Conservation (phyloP, 2,888 invertebrate genomes). For the Conus canariensis region DNA sequence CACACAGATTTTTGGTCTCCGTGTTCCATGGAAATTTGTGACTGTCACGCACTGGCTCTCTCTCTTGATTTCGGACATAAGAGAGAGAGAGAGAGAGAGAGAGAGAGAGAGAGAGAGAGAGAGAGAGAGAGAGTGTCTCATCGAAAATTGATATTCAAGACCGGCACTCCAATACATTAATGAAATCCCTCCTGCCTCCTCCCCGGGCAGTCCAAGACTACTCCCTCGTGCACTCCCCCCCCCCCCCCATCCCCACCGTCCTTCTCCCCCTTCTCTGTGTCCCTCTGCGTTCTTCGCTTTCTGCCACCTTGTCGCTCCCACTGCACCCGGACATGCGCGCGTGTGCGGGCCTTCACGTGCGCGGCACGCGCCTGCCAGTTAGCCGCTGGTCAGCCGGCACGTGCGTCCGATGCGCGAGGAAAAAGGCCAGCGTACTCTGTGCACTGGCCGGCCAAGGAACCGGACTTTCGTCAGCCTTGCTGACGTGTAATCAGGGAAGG, state of each 20-base stretch:
- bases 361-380: slow-evolving; percentile 5
- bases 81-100: neutral
- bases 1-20: too few species aligned
- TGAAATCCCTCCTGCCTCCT: neutral
- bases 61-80: too few species aligned
- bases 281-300: neutral
- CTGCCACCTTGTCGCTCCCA: neutral
- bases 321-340: slow-evolving; percentile 12
- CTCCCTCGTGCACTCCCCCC: neutral
- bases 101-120: neutral
- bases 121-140: neutral
- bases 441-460: neutral
- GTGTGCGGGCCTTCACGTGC: slow-evolving; percentile 7
- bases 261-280: too few species aligned
- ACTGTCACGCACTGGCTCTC: too few species aligned
- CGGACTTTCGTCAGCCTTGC: neutral
- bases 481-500: neutral
- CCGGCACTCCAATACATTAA: neutral
- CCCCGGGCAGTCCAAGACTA: neutral
- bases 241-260: neutral
- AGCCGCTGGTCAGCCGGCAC: slow-evolving; percentile 12
- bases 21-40: too few species aligned
- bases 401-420: slow-evolving; percentile 7
- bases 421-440: neutral
- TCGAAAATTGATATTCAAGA: neutral